phyloP scores from a whole-genome alignment of 2,113 vertebrate genomes.

The Neolamprologus hecqui region DNA sequence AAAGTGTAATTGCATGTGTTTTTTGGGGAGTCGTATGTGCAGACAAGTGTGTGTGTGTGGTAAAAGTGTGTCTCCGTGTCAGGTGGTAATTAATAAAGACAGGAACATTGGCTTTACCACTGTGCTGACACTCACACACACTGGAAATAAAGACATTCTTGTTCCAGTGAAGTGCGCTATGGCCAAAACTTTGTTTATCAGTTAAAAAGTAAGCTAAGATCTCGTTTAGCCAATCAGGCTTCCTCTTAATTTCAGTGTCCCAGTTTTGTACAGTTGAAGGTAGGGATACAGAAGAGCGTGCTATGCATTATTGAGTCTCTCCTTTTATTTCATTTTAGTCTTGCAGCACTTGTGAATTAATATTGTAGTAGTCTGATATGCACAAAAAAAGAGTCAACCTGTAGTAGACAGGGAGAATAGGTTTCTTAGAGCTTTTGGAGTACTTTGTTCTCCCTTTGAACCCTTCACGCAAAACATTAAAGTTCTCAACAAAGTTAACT shows the following conservation, averaged over 20 bases:
- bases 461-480: not conserved
- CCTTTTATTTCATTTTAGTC: constrained; percentile 23
- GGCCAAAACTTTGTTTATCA: not conserved
- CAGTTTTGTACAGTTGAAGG: constrained; percentile 11
- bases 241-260: constrained; percentile 11
- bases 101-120: constrained; percentile 58
- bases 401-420: not conserved
- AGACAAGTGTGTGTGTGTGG: not conserved
- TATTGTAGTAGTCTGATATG: constrained; percentile 44
- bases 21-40: constrained; percentile 3
- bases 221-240: not conserved
- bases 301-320: constrained; percentile 47
- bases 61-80: constrained; percentile 22
- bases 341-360: constrained; percentile 33
- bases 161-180: not conserved
- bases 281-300: not conserved
- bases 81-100: constrained; percentile 71
- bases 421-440: not conserved
- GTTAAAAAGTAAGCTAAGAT: constrained; percentile 5
- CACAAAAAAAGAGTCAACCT: not conserved
- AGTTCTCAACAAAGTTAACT: not conserved
- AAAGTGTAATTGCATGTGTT: not conserved
- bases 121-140: constrained; percentile 29
- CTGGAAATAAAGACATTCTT: not conserved
- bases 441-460: not conserved